These are phyloP conservation scores for Apamea monoglypha DNA, from an alignment of 2,888 invertebrate genomes.

Conservation along the genomic window DNA sequence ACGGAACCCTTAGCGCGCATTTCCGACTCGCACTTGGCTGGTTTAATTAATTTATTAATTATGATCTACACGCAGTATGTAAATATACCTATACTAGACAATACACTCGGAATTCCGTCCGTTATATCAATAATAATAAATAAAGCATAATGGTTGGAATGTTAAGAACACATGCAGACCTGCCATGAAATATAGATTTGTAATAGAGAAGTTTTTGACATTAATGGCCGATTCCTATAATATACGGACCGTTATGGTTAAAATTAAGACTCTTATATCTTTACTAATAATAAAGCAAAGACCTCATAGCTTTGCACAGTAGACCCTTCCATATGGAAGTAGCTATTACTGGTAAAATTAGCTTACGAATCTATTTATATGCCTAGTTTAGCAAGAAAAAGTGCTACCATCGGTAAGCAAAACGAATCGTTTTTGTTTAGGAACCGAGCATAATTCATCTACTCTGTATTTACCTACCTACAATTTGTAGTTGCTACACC, in stretches of 20 bases:
- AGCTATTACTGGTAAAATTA: not conserved
- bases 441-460: not conserved
- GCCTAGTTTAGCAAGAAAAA: not conserved
- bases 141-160: conserved; percentile 1
- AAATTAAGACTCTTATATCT: not conserved
- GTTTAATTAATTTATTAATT: not conserved
- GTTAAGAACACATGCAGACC: not conserved
- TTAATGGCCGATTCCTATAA: not conserved
- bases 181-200: not conserved
- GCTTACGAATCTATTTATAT: not conserved
- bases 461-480: not conserved
- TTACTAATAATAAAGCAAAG: not conserved
- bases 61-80: not conserved
- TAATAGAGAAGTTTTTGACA: not conserved
- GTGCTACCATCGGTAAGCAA: too few relatives aligned
- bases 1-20: not conserved
- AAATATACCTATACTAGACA: conserved; percentile 4
- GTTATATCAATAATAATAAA: conserved; percentile 12
- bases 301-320: not conserved
- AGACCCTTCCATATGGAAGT: not conserved
- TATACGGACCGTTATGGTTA: not conserved
- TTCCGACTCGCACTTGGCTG: not conserved
- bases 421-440: too few relatives aligned
- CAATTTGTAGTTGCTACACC: too few relatives aligned
- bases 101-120: conserved; percentile 14